Conservation (phyloP, 2,888 invertebrate genomes). For the Aromia moschata region DNA sequence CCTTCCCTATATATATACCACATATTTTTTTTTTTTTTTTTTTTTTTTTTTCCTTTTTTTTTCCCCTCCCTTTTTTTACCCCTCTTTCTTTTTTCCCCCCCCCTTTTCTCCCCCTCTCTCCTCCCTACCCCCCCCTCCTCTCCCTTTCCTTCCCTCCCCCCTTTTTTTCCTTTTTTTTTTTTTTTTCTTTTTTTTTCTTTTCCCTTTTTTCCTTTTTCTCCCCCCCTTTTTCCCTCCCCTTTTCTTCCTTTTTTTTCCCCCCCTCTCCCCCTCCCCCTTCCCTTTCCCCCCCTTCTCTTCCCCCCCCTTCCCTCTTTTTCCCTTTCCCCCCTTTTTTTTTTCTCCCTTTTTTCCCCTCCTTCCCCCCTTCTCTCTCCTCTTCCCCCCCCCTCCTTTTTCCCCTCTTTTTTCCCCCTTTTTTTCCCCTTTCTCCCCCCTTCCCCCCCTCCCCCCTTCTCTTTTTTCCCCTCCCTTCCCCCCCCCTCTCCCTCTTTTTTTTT, state of each 20-base stretch:
- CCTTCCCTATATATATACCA: neutral
- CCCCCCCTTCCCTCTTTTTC: neutral
- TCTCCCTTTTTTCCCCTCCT: neutral
- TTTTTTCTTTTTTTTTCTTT: neutral
- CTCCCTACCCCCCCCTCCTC: neutral
- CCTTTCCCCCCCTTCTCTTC: neutral
- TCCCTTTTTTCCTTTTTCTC: neutral
- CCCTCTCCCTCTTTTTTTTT: too few species aligned
- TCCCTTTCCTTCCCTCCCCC: neutral
- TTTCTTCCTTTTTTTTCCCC: neutral
- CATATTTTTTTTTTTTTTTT: neutral
- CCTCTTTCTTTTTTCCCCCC: neutral
- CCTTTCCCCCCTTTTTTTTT: neutral
- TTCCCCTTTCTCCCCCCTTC: too few species aligned
- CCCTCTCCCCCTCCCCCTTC: neutral
- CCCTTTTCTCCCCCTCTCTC: neutral
- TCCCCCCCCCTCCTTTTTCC: too few species aligned
- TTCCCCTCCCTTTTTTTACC: neutral
- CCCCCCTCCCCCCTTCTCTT: too few species aligned
- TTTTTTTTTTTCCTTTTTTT: neutral
- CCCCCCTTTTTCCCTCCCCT: neutral
- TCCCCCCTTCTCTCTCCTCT: too few species aligned
- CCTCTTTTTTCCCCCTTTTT: too few species aligned
- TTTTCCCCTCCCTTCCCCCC: too few species aligned
- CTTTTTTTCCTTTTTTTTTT: neutral